phyloP scores from a whole-genome alignment of 92 coral and sea anemone species.

The Anthopleura xanthogrammica region DNA sequence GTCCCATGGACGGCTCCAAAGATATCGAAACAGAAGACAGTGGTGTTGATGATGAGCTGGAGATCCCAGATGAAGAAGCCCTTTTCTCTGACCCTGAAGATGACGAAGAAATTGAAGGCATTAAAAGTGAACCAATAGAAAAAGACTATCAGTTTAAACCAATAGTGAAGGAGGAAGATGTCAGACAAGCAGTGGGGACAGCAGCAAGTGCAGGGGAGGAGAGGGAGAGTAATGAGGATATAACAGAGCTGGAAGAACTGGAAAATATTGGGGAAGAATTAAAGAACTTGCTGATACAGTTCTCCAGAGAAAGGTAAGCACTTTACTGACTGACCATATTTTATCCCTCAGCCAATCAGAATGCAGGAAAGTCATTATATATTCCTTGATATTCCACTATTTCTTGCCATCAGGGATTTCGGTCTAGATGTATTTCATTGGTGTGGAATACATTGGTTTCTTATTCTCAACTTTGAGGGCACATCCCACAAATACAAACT shows the following conservation, averaged over 20 bases:
- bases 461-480: no score
- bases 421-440: no score
- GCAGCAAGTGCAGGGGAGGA: conserved; percentile 66
- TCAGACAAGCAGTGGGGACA: conserved; percentile 16
- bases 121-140: conserved; percentile 57
- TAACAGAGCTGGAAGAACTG: conserved; percentile 80
- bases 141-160: conserved; percentile 87
- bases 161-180: conserved; percentile 64
- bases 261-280: conserved; percentile 84
- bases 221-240: conserved; percentile 82
- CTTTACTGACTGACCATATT: no score
- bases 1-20: conserved; percentile 25
- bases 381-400: no score
- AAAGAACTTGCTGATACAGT: conserved; percentile 77
- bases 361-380: no score
- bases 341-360: no score
- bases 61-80: conserved; percentile 89
- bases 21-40: conserved; percentile 70
- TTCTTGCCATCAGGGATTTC: no score
- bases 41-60: conserved; percentile 85
- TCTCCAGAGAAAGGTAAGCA: conserved; percentile 73
- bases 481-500: no score
- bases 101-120: conserved; percentile 72
- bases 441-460: no score
- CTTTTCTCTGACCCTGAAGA: conserved; percentile 98